phyloP scores from a whole-genome alignment of 2,113 vertebrate species.

The Cryptomyrus ogoouensis region DNA sequence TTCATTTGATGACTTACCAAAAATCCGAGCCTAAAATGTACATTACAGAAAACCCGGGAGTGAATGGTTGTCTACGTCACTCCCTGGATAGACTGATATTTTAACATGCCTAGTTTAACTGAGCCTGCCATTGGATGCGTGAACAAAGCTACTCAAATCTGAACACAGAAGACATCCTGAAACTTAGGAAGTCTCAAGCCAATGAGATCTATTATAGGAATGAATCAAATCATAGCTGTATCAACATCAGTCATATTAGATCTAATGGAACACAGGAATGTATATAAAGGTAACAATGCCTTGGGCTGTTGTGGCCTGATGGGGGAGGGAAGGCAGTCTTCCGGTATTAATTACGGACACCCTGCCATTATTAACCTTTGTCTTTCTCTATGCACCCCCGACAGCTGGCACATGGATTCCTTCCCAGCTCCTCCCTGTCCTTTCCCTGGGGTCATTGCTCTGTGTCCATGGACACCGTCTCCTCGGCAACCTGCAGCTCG shows the following conservation, averaged over 20 bases:
- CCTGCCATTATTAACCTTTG: constrained; percentile 4
- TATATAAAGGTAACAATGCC: neutral
- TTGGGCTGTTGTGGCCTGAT: neutral
- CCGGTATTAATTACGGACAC: neutral
- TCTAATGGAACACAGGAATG: neutral
- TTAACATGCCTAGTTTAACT: neutral
- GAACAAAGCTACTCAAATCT: neutral
- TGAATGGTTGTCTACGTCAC: neutral
- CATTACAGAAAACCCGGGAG: neutral
- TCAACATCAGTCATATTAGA: neutral
- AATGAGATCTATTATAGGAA: neutral
- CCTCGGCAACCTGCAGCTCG: constrained; percentile 49
- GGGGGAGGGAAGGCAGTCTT: neutral
- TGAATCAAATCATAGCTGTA: neutral
- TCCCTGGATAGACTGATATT: neutral
- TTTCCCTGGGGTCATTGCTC: constrained; percentile 44
- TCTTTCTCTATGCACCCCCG: neutral
- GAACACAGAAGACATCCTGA: neutral
- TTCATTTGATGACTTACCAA: neutral
- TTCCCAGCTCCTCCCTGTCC: neutral
- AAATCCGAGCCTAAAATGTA: neutral
- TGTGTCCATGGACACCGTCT: constrained; percentile 34
- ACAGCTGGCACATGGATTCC: neutral
- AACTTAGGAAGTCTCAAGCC: neutral
- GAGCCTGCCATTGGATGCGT: neutral